Conservation (phyloP, 2,113 vertebrate genomes). For the Zosterops japonicus region DNA sequence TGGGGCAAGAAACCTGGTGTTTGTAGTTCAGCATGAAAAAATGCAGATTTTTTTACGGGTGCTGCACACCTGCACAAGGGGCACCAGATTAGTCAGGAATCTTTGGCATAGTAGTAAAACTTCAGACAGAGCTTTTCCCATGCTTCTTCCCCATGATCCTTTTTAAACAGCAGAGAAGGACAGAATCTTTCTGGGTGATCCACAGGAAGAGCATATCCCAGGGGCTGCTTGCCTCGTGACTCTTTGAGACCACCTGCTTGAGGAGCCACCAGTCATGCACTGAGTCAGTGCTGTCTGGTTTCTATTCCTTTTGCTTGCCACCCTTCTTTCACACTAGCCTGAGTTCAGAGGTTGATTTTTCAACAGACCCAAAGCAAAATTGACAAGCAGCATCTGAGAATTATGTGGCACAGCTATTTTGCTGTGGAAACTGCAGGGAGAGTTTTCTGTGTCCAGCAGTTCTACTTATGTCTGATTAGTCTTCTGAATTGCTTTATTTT, state of each 20-base stretch:
- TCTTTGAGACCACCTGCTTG: not conserved
- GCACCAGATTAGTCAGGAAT: not conserved
- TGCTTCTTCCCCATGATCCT: not conserved
- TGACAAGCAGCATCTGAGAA: not conserved
- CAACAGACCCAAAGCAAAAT: not conserved
- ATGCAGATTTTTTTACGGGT: not conserved
- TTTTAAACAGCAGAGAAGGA: not conserved
- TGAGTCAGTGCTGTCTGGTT: not conserved
- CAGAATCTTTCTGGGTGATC: not conserved
- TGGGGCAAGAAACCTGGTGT: not conserved
- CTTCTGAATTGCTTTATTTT: constrained; percentile 44
- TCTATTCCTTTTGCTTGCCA: not conserved
- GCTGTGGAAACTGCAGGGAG: not conserved
- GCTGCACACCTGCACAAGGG: not conserved
- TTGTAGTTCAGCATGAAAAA: not conserved
- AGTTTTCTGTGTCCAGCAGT: constrained; percentile 17
- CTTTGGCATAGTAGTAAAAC: not conserved
- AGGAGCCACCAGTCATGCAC: not conserved
- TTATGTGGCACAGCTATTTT: not conserved
- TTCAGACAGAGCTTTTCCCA: not conserved
- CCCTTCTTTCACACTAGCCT: not conserved
- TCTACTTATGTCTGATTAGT: constrained; percentile 42
- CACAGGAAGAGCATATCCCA: not conserved
- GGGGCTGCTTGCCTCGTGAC: not conserved
- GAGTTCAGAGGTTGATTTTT: not conserved